phyloP scores from a whole-genome alignment of 2,888 invertebrate species.

The Agrotis exclamationis region DNA sequence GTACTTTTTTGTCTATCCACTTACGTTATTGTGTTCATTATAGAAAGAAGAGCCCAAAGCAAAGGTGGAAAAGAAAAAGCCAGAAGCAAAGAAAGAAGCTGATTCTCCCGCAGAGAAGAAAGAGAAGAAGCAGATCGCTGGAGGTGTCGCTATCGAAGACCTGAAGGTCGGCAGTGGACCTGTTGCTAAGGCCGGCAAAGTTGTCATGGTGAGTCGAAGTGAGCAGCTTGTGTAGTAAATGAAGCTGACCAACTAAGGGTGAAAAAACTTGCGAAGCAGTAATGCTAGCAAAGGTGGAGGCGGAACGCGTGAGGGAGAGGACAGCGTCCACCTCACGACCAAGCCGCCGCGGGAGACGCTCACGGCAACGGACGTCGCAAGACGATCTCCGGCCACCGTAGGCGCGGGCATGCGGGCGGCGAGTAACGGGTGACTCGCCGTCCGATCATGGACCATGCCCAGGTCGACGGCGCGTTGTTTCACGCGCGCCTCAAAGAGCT shows the following conservation, averaged over 20 bases:
- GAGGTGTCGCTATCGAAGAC: slow-evolving; percentile 96
- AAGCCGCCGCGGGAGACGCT: too few relatives aligned
- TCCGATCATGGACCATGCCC: too few relatives aligned
- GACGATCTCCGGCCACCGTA: too few relatives aligned
- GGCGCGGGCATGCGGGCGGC: too few relatives aligned
- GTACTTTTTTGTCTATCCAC: background rate
- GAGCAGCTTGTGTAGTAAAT: background rate
- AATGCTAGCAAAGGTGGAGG: too few relatives aligned
- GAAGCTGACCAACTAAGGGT: background rate
- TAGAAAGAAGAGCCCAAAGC: slow-evolving; percentile 78
- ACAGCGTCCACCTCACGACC: too few relatives aligned
- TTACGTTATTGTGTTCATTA: slow-evolving; percentile 6
- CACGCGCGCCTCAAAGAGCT: too few relatives aligned
- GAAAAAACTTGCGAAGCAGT: too few relatives aligned
- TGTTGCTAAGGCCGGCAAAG: slow-evolving; percentile 95
- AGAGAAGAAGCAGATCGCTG: slow-evolving; percentile 92
- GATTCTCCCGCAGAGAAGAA: slow-evolving; percentile 79
- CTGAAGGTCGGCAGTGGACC: slow-evolving; percentile 95
- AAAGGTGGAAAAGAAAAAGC: slow-evolving; percentile 84
- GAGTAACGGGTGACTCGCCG: too few relatives aligned
- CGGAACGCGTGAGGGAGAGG: too few relatives aligned
- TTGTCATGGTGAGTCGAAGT: slow-evolving; percentile 87
- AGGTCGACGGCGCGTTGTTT: too few relatives aligned
- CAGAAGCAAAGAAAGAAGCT: slow-evolving; percentile 78
- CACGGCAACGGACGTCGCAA: too few relatives aligned